These are phyloP conservation scores for Euproctis similis DNA, from an alignment of 2,888 invertebrate species.

Conservation along the genomic window DNA sequence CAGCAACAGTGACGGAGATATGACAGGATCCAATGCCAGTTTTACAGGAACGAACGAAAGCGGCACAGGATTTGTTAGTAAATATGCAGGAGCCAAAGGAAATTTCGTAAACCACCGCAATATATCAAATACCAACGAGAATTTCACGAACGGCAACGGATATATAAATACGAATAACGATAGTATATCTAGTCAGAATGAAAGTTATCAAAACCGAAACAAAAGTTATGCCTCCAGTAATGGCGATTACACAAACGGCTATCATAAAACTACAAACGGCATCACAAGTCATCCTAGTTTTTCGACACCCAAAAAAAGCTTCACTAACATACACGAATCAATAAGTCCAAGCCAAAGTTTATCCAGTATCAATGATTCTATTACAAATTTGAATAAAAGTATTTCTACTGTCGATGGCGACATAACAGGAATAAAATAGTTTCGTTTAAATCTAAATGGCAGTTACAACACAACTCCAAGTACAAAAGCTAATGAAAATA, in stretches of 20 bases:
- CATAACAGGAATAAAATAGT: too few relatives aligned
- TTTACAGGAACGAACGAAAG: conserved; percentile 1
- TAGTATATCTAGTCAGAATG: conserved; percentile 4
- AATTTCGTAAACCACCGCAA: conserved; percentile 16
- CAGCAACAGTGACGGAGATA: conserved; percentile 6
- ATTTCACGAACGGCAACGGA: conserved; percentile 6
- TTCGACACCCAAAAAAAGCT: too few relatives aligned
- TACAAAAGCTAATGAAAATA: conserved; percentile 25
- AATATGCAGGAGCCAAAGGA: conserved; percentile 10
- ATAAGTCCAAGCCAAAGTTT: conserved; percentile 12
- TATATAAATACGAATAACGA: conserved; percentile 4
- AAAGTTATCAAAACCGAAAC: conserved; percentile 7
- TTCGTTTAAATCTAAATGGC: conserved; percentile 32
- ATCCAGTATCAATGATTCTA: conserved; percentile 14
- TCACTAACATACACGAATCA: too few relatives aligned
- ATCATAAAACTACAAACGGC: conserved; percentile 18
- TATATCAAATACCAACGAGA: conserved; percentile 6
- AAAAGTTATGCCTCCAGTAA: conserved; percentile 13
- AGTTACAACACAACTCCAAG: conserved; percentile 29
- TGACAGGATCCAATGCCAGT: conserved; percentile 16
- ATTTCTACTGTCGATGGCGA: too few relatives aligned
- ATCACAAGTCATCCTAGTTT: conserved; percentile 36
- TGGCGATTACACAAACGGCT: conserved; percentile 11
- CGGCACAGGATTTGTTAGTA: conserved; percentile 12
- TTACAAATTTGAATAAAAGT: too few relatives aligned